Evolutionary conservation across 2,797 vertebrate genomes (phyloP), one percentile per base, ranked within the genome.

Genomic region (Typhlichthys subterraneus): DNA sequence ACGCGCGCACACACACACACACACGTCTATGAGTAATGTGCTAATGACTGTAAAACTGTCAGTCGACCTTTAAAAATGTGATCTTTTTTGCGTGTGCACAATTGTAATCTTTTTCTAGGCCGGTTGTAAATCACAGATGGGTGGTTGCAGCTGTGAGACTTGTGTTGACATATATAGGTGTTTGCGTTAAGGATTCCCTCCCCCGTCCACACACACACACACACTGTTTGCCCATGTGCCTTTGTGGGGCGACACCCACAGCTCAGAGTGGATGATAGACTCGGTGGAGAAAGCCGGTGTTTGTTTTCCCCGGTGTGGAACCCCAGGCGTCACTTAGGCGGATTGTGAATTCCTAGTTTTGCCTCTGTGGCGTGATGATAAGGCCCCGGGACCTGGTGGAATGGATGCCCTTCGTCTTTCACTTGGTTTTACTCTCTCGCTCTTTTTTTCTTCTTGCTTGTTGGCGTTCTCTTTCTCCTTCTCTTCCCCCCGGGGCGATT

Each of bases 401-500:
- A 86, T 87, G 46, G 63, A 78, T 73, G 56, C 65, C 60, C 19
- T 49, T n/a, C 1, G 11, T 61, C 9, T 60, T 53, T 73, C 33
- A 49, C 23, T 50, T 59, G 29, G 14, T 33, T 29, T 47, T 78
- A 57, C 5, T 14, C 48, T 31, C 31, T 47, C 29, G 13, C 31
- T 47, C 29, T 19, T 33, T 17, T 12, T 53, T 87, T 81, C 23
- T 23, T 23, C 23, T 23, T 23, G 23, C 23, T 23, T 23, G 23
- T 23, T 23, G 7, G 9, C 48, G 13, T 17, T 47, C 29, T 52
- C 9, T 58, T 14, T 33, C 84, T 85, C 85, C 77, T 89, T 77
- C 84, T 79, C 82, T 76, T 79, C 78, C 84, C 72, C 89, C 63
- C 63, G 56, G 83, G 83, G 86, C 82, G 79, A 74, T 88, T 85